Percentiles rank a stretch among this genome's conserved stretches.
Conservation (phyloP, 2,797 vertebrate genomes). For the Coranthus polyacanthus region DNA sequence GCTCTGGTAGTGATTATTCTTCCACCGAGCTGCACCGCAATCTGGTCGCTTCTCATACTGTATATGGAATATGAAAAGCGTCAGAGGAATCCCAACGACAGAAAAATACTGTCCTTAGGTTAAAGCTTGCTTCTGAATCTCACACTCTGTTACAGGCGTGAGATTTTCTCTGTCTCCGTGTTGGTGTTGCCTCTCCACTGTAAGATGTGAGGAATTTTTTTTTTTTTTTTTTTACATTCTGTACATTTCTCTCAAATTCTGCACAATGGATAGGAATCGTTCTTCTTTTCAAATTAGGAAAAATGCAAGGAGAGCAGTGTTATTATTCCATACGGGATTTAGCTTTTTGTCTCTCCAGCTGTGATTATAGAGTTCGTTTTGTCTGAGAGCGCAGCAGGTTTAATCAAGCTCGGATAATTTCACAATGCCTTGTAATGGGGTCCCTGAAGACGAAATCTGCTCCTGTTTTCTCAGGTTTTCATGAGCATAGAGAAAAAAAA, state of each 20-base stretch:
- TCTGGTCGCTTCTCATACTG: constrained; percentile 61
- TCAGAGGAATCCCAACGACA: constrained; percentile 52
- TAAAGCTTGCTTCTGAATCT: constrained; percentile 60
- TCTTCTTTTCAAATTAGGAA: constrained; percentile 41
- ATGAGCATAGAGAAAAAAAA: constrained; percentile 15
- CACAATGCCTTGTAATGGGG: constrained; percentile 67
- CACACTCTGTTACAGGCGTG: constrained; percentile 60
- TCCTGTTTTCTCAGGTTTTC: constrained; percentile 55
- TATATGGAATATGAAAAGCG: constrained; percentile 61
- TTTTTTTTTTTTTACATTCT: constrained; percentile 8
- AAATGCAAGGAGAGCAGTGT: constrained; percentile 42
- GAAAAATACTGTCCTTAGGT: constrained; percentile 53
- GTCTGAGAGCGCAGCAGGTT: constrained; percentile 69
- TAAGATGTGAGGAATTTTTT: constrained; percentile 52
- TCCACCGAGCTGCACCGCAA: constrained; percentile 56
- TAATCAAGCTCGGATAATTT: constrained; percentile 75
- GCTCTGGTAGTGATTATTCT: constrained; percentile 74
- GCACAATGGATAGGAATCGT: background rate
- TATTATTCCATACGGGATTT: constrained; percentile 44
- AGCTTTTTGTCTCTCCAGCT: constrained; percentile 67
- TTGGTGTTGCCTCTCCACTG: constrained; percentile 42
- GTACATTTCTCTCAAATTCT: constrained; percentile 6
- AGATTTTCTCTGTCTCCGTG: constrained; percentile 47
- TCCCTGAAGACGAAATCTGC: constrained; percentile 70
- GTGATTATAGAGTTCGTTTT: constrained; percentile 64